Evolutionary conservation across 2,113 vertebrate species (phyloP).

Genomic region (Cairina moschata): DNA sequence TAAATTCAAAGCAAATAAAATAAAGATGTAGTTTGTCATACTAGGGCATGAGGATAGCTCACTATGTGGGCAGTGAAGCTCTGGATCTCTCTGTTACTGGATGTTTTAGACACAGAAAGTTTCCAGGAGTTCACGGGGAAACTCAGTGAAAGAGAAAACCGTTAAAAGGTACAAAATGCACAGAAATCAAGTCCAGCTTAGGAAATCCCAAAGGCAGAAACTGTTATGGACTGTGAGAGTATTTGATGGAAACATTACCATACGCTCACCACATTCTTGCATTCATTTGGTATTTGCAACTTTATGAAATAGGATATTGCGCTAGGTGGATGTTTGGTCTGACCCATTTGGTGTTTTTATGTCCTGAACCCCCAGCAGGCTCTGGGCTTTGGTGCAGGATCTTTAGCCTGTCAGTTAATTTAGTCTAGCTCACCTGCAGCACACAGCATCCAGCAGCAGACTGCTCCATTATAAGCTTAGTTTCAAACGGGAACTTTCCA

Average conservation of each 20-base stretch:
- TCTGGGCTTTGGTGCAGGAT: not conserved
- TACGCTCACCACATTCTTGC: not conserved
- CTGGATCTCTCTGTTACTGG: not conserved
- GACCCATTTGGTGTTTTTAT: not conserved
- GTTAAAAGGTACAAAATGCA: not conserved
- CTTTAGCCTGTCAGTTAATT: not conserved
- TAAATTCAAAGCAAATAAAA: not conserved
- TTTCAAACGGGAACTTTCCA: not conserved
- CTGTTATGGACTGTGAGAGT: not conserved
- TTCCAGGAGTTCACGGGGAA: not conserved
- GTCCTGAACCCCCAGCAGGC: not conserved
- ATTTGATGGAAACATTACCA: not conserved
- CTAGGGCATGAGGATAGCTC: not conserved
- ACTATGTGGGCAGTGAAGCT: accelerated
- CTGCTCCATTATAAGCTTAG: not conserved
- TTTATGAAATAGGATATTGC: constrained; percentile 47
- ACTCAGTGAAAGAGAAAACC: not conserved
- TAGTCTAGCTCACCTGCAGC: not conserved
- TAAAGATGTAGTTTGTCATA: not conserved
- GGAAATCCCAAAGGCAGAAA: not conserved
- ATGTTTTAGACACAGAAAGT: not conserved
- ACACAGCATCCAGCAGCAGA: not conserved
- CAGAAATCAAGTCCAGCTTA: not conserved
- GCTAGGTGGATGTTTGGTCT: not conserved
- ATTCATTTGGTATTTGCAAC: not conserved